Base-by-base conservation (phyloP, 2,797 vertebrate genomes). In the Lutjanus campechanus region DNA sequence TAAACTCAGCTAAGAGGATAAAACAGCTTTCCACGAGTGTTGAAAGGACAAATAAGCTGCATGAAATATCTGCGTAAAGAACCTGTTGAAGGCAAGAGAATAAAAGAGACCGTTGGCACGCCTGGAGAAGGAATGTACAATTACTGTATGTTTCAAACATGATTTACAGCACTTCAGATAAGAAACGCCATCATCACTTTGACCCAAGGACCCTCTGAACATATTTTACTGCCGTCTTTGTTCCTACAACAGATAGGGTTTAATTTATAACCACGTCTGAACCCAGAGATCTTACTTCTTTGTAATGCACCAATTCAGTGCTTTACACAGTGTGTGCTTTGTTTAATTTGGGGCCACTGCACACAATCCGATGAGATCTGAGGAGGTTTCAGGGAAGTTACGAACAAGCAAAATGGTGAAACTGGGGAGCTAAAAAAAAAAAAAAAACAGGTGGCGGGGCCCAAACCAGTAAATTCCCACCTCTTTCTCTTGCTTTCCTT, bases 91-190 rank as follows among this genome's bases (percentile, higher is more conserved):
- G 29, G 11, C 11, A 43, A 22, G 17, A 50, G 9, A 69, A 43
- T 55, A 36, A 25, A 60, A 69, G 36, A 41, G 25, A 25, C 40
- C 7, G 22, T 10, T 60, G 43, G 3, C 7, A 11, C 25, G 7
- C n/a, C 6, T 3, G 2, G 20, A 9, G 22, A 59, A n/a, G 22
- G 5, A 16, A 29, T 22, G 4, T 36, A 36, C 4, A 36, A 36
- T 3, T 36, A 36, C 29, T 36, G 4, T 29, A 25, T 47, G 4
- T 41, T 60, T 43, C 5, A 19, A 12, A 19, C 25, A 40, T 29
- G 13, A 51, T 53, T 62, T 19, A 80, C 56, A 43, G 43, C 69
- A 46, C 11, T 43, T 7, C 7, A 29, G 61, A 83, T 81, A 76
- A 83, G 53, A 50, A 44, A 16, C 15, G 16, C 55, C 1, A 7